phyloP scores from a whole-genome alignment of 2,797 vertebrate genomes.

The Melanotaenia boesemani region DNA sequence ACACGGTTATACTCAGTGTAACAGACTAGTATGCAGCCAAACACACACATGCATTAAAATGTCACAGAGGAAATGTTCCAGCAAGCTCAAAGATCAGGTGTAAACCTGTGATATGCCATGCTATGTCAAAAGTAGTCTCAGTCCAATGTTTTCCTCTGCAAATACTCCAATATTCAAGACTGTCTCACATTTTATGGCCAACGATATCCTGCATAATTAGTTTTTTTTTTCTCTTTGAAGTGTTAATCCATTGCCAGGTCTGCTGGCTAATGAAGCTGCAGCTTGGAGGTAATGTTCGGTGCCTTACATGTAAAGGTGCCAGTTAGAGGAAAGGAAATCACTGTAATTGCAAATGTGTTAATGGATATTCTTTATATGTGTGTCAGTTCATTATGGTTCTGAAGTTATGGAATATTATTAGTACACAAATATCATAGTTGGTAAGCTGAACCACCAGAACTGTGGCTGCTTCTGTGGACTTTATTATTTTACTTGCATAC shows the following conservation, averaged over 20 bases:
- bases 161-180: conserved; percentile 34
- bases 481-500: not conserved
- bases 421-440: not conserved
- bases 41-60: not conserved
- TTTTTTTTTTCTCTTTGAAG: conserved; percentile 65
- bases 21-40: conserved; percentile 9
- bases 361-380: not conserved
- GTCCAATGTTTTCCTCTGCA: conserved; percentile 22
- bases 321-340: conserved; percentile 34
- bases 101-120: not conserved
- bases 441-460: not conserved
- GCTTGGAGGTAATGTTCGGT: conserved; percentile 71
- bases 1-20: conserved; percentile 15
- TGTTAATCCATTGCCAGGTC: conserved; percentile 69
- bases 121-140: conserved; percentile 3
- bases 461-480: not conserved
- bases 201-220: conserved; percentile 23
- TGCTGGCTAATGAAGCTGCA: conserved; percentile 68
- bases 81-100: not conserved
- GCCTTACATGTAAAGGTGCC: conserved; percentile 34
- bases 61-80: conserved; percentile 4
- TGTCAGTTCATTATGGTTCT: not conserved
- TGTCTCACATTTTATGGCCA: conserved; percentile 45
- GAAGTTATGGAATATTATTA: not conserved
- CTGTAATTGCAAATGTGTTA: conserved; percentile 31